Percentiles rank a stretch among this genome's conserved stretches.
Conservation (phyloP, 1,140 invertebrate species). For the Heliconius himera region DNA sequence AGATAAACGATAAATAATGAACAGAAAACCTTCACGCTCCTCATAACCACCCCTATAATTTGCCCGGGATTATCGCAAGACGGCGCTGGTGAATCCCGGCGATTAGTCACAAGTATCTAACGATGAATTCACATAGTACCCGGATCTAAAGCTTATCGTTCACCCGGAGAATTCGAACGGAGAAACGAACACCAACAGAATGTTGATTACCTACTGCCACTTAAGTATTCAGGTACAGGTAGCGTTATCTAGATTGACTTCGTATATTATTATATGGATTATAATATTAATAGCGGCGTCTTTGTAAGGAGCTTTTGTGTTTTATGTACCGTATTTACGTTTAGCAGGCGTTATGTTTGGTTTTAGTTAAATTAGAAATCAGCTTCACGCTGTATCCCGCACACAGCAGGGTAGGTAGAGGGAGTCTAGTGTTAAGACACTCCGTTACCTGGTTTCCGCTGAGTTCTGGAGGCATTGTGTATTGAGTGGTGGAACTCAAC, state of each 20-base stretch:
- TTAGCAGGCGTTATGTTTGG: not conserved
- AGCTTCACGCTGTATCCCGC: too few species aligned
- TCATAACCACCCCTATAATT: constrained; percentile 73
- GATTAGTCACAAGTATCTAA: constrained; percentile 78
- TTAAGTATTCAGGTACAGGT: constrained; percentile 73
- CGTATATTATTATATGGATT: constrained; percentile 45
- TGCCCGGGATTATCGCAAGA: constrained; percentile 75
- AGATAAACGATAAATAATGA: constrained; percentile 64
- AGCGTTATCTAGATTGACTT: constrained; percentile 67
- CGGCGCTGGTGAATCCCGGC: constrained; percentile 66
- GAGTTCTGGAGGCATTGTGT: too few species aligned
- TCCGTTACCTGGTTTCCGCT: too few species aligned
- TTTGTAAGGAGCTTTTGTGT: constrained; percentile 3
- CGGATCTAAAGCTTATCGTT: constrained; percentile 66
- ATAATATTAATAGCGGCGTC: constrained; percentile 21
- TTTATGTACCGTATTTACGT: not conserved
- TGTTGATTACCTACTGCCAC: constrained; percentile 65
- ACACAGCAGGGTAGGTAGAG: too few species aligned
- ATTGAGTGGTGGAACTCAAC: too few species aligned
- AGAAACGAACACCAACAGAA: constrained; percentile 55
- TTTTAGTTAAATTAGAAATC: not conserved
- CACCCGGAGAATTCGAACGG: constrained; percentile 51
- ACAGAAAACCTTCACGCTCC: constrained; percentile 57
- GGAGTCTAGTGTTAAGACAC: too few species aligned
- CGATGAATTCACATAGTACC: constrained; percentile 65